Evolutionary conservation across 53 echinoderm and acorn worm species (phyloP).

Genomic region (Echinarachnius parma): DNA sequence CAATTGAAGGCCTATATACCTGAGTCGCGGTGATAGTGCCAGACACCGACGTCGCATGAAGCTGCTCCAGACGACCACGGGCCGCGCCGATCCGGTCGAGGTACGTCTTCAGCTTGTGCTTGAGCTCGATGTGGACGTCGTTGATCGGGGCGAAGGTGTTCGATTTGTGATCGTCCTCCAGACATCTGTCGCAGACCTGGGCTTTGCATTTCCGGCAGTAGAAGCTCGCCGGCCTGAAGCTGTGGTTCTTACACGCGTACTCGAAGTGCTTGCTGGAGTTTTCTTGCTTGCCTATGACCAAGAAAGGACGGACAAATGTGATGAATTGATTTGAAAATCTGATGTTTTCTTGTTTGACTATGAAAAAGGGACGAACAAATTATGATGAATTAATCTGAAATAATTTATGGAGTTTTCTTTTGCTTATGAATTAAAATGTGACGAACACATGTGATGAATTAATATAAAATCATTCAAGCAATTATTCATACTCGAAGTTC

Average conservation of each 20-base stretch:
- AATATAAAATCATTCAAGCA: too few relatives aligned
- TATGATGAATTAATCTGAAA: too few relatives aligned
- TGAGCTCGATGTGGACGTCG: constrained; percentile 25
- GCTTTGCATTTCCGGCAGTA: constrained; percentile 29
- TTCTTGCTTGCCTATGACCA: too few relatives aligned
- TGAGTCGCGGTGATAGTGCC: constrained; percentile 28
- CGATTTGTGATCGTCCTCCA: constrained; percentile 13
- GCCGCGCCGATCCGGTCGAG: not conserved
- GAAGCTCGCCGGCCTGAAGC: constrained; percentile 11
- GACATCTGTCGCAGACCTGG: constrained; percentile 12
- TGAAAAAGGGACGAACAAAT: too few relatives aligned
- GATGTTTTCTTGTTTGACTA: too few relatives aligned
- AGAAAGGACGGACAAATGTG: too few relatives aligned
- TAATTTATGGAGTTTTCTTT: too few relatives aligned
- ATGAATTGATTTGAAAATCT: too few relatives aligned
- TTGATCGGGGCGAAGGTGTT: constrained; percentile 3
- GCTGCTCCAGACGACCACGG: constrained; percentile 9
- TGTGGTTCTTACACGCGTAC: constrained; percentile 24
- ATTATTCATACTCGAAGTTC: too few relatives aligned
- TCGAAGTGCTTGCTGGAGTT: not conserved
- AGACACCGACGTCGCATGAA: not conserved
- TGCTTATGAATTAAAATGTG: too few relatives aligned
- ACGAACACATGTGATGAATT: too few relatives aligned
- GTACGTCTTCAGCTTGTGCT: constrained; percentile 21
- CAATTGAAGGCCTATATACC: too few relatives aligned